Percentiles rank a stretch among this genome's conserved stretches.
phyloP scores from a whole-genome alignment of 1,140 invertebrate species.

The Periplaneta americana region DNA sequence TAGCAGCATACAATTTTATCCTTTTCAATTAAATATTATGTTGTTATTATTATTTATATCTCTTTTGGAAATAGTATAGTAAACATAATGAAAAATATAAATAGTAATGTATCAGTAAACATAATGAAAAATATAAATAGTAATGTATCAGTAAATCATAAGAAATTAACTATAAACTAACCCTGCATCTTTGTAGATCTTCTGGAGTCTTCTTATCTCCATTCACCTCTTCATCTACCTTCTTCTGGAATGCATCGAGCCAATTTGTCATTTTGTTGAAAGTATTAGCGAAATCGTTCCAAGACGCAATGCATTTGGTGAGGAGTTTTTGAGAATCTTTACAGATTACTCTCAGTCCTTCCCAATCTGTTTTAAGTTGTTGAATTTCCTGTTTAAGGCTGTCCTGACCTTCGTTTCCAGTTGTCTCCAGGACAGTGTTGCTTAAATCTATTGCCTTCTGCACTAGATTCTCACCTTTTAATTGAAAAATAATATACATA shows the following conservation, averaged over 20 bases:
- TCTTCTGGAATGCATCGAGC: conserved; percentile 66
- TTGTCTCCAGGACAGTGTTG: conserved; percentile 71
- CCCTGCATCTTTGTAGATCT: conserved; percentile 69
- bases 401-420: conserved; percentile 81
- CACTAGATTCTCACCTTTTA: conserved; percentile 63
- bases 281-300: conserved; percentile 78
- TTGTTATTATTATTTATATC: no score
- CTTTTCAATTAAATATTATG: no score
- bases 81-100: no score
- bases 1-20: no score
- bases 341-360: conserved; percentile 73
- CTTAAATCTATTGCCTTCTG: conserved; percentile 70
- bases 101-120: no score
- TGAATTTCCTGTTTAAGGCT: conserved; percentile 77
- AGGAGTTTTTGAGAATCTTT: conserved; percentile 72
- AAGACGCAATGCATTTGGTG: conserved; percentile 74
- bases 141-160: no score
- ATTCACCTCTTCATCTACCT: conserved; percentile 57
- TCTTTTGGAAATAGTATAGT: no score
- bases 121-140: no score
- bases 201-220: conserved; percentile 75
- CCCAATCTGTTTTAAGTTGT: conserved; percentile 81
- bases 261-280: conserved; percentile 71
- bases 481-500: background rate
- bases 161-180: conserved; percentile 18